Base-by-base conservation (phyloP, 2,888 invertebrate genomes). In the Sphinx pinastri region DNA sequence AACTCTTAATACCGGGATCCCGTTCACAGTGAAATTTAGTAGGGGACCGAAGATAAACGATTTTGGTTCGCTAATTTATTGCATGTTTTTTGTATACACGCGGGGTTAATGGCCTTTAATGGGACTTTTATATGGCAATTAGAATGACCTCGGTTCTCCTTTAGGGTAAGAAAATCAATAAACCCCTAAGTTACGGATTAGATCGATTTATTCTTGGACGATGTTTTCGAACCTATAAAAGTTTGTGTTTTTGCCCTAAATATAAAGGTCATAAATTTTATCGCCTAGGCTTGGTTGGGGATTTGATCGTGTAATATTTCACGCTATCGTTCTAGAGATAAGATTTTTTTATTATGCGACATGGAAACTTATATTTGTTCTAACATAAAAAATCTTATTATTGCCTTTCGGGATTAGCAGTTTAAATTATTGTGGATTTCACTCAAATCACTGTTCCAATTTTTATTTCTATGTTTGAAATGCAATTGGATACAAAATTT, bases 81-180 rank as follows among this genome's bases (percentile, higher is more conserved):
- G 83, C 85, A 84, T 92, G 92, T 93, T 93, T 93, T 93, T 93
- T 93, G 89, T 90, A 81, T 78, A 82, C 82, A 78, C 73, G 75
- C 79, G 79, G 82, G 89, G 90, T 88, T 91, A 92, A 92, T 89
- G 88, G 85, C 86, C 89, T 88, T 82, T 91, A 89, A 93, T 89
- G 88, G 92, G 79, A 83, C 86, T 86, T 89, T 89, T 90, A 88
- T 86, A 87, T 88, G 83, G 81, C 85, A 84, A 84, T 88, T 86
- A 87, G 85, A 82, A 80, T 86, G 88, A 85, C 87, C 88, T 84
- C 80, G 75, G 78, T 77, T 79, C 76, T 77, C 82, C 82, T 82
- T 80, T 80, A 82, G 77, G 51, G 54, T 52, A 38, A 67, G 78
- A 77, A 69, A 68, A 70, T 47, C 25, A 45, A 54, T 51, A 25